Conservation (phyloP, 2,113 vertebrate species). For the Chelonoidis abingdonii region DNA sequence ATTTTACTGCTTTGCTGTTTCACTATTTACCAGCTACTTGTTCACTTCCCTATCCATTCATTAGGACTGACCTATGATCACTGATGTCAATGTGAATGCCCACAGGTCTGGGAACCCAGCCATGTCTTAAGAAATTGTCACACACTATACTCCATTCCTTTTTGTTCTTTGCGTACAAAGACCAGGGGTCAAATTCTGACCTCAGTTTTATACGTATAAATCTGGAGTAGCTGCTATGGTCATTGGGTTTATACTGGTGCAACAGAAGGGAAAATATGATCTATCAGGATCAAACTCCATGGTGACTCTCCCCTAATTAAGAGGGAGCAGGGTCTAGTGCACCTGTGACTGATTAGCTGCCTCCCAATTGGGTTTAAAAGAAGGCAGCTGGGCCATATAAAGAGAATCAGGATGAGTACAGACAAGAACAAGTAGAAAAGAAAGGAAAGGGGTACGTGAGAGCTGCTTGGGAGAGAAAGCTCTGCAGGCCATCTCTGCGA, state of each 20-base stretch:
- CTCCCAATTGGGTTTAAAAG: background rate
- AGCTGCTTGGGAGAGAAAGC: too few species aligned
- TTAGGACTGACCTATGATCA: fast-evolving
- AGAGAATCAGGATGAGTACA: too few species aligned
- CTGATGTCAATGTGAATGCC: background rate
- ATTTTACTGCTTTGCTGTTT: background rate
- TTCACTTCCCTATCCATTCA: background rate
- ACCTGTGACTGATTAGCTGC: background rate
- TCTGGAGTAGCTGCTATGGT: background rate
- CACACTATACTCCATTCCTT: background rate
- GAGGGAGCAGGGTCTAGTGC: background rate
- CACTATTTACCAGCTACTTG: background rate
- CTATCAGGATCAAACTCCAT: background rate
- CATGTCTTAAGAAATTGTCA: fast-evolving
- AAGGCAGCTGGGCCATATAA: too few species aligned
- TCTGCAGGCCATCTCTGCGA: too few species aligned
- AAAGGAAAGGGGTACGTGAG: too few species aligned
- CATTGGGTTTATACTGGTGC: fast-evolving
- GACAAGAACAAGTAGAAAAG: too few species aligned
- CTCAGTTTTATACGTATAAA: background rate
- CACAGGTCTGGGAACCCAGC: background rate
- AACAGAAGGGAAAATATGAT: background rate
- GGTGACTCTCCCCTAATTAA: background rate
- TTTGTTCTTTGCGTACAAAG: background rate
- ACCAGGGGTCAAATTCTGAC: background rate